Conservation (phyloP, 2,888 invertebrate genomes). For the Amblyjoppa proteus region DNA sequence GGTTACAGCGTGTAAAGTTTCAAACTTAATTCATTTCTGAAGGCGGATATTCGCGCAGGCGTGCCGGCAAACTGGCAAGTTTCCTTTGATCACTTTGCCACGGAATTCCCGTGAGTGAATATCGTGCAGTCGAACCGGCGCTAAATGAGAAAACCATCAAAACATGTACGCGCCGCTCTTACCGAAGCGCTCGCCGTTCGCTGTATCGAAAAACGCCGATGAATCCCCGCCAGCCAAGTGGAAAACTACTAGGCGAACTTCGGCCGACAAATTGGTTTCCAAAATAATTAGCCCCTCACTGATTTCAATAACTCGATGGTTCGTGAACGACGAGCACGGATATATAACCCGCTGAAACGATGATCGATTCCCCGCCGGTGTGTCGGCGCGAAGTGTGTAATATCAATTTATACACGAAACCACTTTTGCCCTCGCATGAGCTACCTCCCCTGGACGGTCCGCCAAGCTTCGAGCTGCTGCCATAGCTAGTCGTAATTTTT, state of each 20-base stretch:
- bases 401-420: neutral
- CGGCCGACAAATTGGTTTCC: conserved; percentile 1
- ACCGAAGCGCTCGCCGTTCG: neutral
- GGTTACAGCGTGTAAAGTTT: conserved; percentile 78
- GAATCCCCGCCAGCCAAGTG: neutral
- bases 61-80: conserved; percentile 75
- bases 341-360: neutral
- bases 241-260: neutral
- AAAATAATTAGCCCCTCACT: neutral
- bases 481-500: no score
- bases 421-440: no score
- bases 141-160: neutral
- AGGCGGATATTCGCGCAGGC: conserved; percentile 78
- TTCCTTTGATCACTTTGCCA: conserved; percentile 64
- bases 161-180: neutral
- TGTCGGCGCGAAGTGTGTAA: neutral
- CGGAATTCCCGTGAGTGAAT: neutral
- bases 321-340: neutral
- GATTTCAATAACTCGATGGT: neutral
- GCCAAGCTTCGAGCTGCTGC: no score
- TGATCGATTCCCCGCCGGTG: neutral
- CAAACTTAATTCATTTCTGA: conserved; percentile 82
- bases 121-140: neutral
- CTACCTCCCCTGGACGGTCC: no score
- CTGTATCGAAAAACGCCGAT: neutral